Evolutionary conservation across 2,797 vertebrate genomes (phyloP).

Genomic region (Acomys russatus): DNA sequence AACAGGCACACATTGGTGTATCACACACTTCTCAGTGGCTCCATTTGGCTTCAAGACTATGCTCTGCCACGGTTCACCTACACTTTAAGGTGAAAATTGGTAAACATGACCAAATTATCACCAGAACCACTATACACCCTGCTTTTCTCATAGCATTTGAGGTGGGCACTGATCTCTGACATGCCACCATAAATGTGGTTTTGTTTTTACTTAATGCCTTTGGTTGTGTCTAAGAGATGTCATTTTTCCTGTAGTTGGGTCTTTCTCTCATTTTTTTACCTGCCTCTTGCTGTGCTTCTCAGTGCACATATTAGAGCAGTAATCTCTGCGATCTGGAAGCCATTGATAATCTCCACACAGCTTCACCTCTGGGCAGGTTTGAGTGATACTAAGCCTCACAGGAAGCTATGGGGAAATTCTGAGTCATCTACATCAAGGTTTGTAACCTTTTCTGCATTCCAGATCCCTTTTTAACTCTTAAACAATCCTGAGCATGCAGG

Average conservation of each 20-base stretch:
- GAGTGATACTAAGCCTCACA: background rate
- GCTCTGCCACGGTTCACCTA: background rate
- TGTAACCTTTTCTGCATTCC: background rate
- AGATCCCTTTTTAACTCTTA: background rate
- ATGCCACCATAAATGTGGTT: background rate
- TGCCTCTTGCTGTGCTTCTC: background rate
- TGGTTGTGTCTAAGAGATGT: background rate
- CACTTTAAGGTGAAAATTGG: background rate
- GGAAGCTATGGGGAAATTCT: background rate
- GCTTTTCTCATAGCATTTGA: background rate
- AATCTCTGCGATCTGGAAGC: background rate
- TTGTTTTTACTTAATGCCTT: background rate
- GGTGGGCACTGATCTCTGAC: background rate
- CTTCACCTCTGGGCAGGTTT: background rate
- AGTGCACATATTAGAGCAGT: background rate
- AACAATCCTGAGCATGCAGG: background rate
- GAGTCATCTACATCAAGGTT: background rate
- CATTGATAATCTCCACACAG: background rate
- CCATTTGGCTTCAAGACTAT: background rate
- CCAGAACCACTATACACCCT: background rate
- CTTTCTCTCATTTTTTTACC: background rate
- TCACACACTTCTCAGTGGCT: background rate
- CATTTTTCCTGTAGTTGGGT: background rate
- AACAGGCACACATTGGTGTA: background rate
- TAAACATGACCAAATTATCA: background rate